Base-by-base conservation (phyloP, 1,140 invertebrate species). In the Anagrus nilaparvatae region DNA sequence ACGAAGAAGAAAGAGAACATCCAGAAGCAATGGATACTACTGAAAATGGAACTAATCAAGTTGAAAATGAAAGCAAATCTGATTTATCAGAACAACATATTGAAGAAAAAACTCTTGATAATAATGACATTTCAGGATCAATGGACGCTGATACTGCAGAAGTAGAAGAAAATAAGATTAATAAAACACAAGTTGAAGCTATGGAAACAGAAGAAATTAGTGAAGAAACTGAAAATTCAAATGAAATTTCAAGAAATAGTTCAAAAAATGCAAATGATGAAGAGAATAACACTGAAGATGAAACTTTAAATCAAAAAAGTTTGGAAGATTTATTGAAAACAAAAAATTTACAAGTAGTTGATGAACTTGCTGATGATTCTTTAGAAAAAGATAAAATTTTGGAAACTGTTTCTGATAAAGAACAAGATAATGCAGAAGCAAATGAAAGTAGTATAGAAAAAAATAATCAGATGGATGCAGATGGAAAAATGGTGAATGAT, bases 281-380 rank as follows among this genome's bases (percentile, higher is more conserved):
- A 19, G 40, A 43, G 9, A 42, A 32, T 10, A 37, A 32, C 5
- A 28, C 24, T 21, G 44, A 49, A 17, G 40, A 41, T 5, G 43
- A 45, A 25, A 31, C 40, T 7, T 29, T 44, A 10, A 33, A 43
- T 5, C 44, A 47, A 17, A 44, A 51, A 17, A 43, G 46, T 13
- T 17, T 54, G 5, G 50, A 52, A 28, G 50, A 54, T 9, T 28
- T 54, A 9, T 31, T 54, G 3, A 43, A 41, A 9, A 46, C 36
- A 14, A 48, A 51, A 14, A 44, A 48, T 2, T 29, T 54, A 12
- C 44, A 50, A 23, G 44, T 52, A 3, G 44, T 54, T 33, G 50
- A 52, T 10, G 50, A 52, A 21, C 16, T 54, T 13, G 46, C 40
- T 3, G 49, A 51, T 37, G 33, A 12, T 10, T 21, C 13, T 24